Evolutionary conservation across 2,888 invertebrate genomes (phyloP).

Genomic region (Bugulina stolonifera): DNA sequence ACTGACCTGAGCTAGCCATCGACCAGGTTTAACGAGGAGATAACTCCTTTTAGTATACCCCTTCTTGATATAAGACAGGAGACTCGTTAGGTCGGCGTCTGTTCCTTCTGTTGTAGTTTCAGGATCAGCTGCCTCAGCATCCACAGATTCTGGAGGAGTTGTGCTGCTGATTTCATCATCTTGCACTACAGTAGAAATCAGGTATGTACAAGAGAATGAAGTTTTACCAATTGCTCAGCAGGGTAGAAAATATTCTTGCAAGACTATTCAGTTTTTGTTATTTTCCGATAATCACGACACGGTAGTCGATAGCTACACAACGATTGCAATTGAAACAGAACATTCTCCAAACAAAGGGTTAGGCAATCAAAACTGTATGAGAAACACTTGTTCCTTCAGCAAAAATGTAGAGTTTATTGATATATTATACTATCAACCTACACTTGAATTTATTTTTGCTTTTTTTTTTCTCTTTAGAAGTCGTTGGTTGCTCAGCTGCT

Average conservation of each 20-base stretch:
- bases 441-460: constrained; percentile 38
- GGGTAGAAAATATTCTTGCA: too few species aligned
- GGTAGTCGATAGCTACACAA: too few species aligned
- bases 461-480: constrained; percentile 35
- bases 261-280: too few species aligned
- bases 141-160: constrained; percentile 30
- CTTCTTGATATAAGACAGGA: constrained; percentile 15
- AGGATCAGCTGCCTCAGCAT: constrained; percentile 28
- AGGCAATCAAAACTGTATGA: too few species aligned
- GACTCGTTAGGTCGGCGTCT: not conserved
- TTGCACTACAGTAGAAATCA: too few species aligned
- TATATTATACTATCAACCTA: not conserved
- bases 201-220: too few species aligned
- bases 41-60: constrained; percentile 34
- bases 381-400: not conserved
- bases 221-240: too few species aligned
- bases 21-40: constrained; percentile 40
- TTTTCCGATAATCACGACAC: too few species aligned
- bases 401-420: not conserved
- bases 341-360: too few species aligned
- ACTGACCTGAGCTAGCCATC: constrained; percentile 26
- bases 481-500: not conserved
- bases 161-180: constrained; percentile 38
- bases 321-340: too few species aligned
- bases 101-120: not conserved